Evolutionary conservation across 2,113 vertebrate genomes (phyloP).

Genomic region (Caranx melampygus): DNA sequence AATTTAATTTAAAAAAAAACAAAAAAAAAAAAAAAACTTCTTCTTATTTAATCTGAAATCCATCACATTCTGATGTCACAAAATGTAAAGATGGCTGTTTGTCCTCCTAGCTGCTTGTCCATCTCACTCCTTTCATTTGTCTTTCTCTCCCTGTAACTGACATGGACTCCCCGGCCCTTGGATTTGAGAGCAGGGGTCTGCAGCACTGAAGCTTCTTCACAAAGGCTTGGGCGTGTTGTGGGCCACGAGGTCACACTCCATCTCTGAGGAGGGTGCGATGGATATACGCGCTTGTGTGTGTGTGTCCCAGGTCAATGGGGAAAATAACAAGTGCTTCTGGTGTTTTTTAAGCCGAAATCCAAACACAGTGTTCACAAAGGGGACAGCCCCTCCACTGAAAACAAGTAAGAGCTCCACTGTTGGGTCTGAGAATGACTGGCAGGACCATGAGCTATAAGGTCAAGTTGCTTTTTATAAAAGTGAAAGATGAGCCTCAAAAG

Average conservation of each 20-base stretch:
- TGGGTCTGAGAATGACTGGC: slow-evolving; percentile 54
- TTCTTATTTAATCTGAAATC: too few species aligned
- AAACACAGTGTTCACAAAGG: slow-evolving; percentile 53
- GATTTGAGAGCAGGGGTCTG: background rate
- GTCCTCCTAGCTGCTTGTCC: background rate
- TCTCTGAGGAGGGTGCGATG: slow-evolving; percentile 22
- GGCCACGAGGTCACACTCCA: slow-evolving; percentile 48
- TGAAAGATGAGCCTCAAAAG: slow-evolving; percentile 28
- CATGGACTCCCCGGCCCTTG: background rate
- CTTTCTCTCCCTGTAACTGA: slow-evolving; percentile 27
- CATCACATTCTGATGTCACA: background rate
- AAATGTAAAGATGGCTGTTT: background rate
- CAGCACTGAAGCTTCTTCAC: slow-evolving; percentile 24
- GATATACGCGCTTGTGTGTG: background rate
- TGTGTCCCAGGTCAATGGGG: slow-evolving; percentile 21
- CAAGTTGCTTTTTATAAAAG: slow-evolving; percentile 32
- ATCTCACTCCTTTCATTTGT: background rate
- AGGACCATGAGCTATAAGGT: slow-evolving; percentile 40
- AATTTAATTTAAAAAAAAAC: too few species aligned
- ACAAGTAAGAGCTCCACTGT: slow-evolving; percentile 3
- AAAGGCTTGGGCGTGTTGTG: slow-evolving; percentile 26
- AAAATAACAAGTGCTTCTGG: slow-evolving; percentile 37
- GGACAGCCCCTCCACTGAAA: slow-evolving; percentile 25
- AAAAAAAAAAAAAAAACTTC: too few species aligned
- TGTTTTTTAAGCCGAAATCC: slow-evolving; percentile 55